Base-by-base conservation (phyloP, 2,113 vertebrate species). In the Syrmaticus mikado region DNA sequence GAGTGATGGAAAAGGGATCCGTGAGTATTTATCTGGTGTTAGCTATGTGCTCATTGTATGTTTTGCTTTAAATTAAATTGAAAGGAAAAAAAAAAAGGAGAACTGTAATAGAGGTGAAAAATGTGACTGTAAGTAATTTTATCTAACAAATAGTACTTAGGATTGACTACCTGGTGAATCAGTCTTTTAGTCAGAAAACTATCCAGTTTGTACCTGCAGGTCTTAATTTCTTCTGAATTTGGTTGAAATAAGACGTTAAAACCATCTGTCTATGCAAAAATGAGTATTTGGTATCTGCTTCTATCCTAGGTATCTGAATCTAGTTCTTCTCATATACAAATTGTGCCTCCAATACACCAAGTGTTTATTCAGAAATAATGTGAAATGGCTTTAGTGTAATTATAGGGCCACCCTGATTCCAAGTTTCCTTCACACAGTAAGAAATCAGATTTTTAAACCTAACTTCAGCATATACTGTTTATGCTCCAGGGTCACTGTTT, bases 1-100 rank as follows among this genome's bases (percentile, higher is more conserved):
- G 99, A 80, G 98, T 99, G 94, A 98, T 99, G 92, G 99, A 99
- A 96, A 99, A 99, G 97, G 99, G 99, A 95, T 99, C 99, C 20
- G 99, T 99, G 96, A 99, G 99, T 97, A 55, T 61, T 91, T 38
- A 24, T 30, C 32, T 8, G 2, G 12, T 5, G 53, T 38, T 74
- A 8, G 7, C 25, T 72, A 0, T 22, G 48, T 72, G 10, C 13
- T 82, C 60, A 8, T 60, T 82, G 60, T 48, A 20, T 43, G 32
- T 50, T 77, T 30, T 61, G 48, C 2, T 11, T 53, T 89, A 28
- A 28, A 64, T 40, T 62, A 40, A 40, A 45, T 27, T 12, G 18
- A 68, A 58, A 36, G 41, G 25, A 30, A 50, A 75, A 30, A 36
- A 17, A 32, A 58, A 66, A 17, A 4, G 13, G 21, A 15, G 30